phyloP scores from a whole-genome alignment of 2,113 vertebrate species.

The Numenius arquata region DNA sequence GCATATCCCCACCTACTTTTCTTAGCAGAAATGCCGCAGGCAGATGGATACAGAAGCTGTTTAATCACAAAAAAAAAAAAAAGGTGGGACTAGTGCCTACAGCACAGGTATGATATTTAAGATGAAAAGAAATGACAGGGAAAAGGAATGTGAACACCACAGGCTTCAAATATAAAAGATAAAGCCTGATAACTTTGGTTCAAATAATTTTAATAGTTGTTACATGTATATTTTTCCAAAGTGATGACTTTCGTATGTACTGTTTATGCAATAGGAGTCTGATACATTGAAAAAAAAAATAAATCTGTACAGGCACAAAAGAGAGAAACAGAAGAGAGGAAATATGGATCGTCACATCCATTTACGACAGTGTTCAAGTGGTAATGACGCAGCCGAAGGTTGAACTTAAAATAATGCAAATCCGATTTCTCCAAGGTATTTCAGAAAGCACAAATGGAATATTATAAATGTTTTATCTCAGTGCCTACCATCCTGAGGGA shows the following conservation, averaged over 20 bases:
- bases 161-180: constrained; percentile 61
- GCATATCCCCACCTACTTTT: background rate
- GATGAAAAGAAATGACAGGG: background rate
- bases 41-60: background rate
- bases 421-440: background rate
- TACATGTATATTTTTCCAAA: constrained; percentile 53
- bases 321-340: constrained; percentile 21
- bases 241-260: background rate
- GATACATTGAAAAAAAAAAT: constrained; percentile 31
- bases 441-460: constrained; percentile 53
- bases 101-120: background rate
- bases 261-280: constrained; percentile 31
- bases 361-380: background rate
- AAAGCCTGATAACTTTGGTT: constrained; percentile 73
- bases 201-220: constrained; percentile 72
- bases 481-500: constrained; percentile 41
- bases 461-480: constrained; percentile 17
- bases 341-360: constrained; percentile 34
- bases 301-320: constrained; percentile 60
- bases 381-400: background rate
- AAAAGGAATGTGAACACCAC: constrained; percentile 54
- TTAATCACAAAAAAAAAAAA: background rate
- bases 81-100: background rate
- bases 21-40: constrained; percentile 27
- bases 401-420: background rate